Conservation (phyloP, 1,140 invertebrate species). For the Neuroterus valhalla region DNA sequence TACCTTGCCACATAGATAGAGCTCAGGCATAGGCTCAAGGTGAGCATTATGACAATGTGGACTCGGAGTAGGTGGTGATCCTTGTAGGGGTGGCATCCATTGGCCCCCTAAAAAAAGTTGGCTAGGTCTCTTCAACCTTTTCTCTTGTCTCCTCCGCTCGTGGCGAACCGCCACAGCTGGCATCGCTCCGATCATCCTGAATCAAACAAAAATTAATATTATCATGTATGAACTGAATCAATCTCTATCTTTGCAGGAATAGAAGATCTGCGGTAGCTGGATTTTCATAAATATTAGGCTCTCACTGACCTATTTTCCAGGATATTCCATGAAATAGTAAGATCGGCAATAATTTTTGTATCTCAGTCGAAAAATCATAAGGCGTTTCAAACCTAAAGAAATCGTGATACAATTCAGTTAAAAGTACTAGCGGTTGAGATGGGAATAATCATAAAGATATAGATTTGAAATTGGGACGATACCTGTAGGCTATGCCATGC, state of each 20-base stretch:
- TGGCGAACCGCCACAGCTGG: conserved; percentile 89
- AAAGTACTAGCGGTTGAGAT: no score
- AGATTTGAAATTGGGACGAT: no score
- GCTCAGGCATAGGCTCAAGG: conserved; percentile 78
- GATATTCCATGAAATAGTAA: no score
- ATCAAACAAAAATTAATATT: not conserved
- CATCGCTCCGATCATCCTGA: conserved; percentile 89
- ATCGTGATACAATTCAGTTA: no score
- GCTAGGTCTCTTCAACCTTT: conserved; percentile 80
- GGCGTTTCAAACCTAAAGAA: no score
- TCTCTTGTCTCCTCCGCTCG: conserved; percentile 84
- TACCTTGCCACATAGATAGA: conserved; percentile 85
- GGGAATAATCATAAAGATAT: no score
- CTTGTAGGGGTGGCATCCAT: conserved; percentile 77
- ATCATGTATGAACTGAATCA: not conserved
- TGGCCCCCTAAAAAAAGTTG: conserved; percentile 80
- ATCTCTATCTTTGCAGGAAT: not conserved
- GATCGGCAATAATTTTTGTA: no score
- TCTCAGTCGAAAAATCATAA: no score
- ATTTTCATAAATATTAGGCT: no score
- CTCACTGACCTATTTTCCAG: no score
- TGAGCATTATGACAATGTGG: conserved; percentile 75
- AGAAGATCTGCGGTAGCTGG: no score
- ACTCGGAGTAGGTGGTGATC: conserved; percentile 77
- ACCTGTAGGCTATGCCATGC: no score